Evolutionary conservation across 2,888 invertebrate species (phyloP).

Genomic region (Mythimna pallens): DNA sequence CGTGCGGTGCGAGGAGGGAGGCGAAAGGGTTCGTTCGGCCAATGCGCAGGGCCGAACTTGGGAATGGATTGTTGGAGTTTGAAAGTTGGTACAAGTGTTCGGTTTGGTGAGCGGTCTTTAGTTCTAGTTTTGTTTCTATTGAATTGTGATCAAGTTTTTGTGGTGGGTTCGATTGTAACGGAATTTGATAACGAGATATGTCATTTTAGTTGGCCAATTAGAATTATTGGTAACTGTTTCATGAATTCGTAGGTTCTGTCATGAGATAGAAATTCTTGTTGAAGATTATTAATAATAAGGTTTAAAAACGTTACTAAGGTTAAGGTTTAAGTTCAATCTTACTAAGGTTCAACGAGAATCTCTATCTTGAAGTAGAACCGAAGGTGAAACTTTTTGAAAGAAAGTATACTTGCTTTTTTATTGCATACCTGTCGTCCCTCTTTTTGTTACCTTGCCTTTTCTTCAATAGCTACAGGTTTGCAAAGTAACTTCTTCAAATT

Average conservation of each 20-base stretch:
- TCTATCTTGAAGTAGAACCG: no score
- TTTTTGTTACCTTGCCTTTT: neutral
- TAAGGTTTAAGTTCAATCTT: no score
- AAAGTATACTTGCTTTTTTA: no score
- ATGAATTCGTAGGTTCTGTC: neutral
- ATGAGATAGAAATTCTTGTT: neutral
- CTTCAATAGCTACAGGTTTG: neutral
- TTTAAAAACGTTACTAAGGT: no score
- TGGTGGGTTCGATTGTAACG: constrained; percentile 52
- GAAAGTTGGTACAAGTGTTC: constrained; percentile 78
- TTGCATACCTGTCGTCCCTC: no score
- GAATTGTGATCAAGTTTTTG: constrained; percentile 70
- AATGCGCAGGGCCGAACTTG: constrained; percentile 88
- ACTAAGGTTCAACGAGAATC: no score
- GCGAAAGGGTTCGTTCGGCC: constrained; percentile 84
- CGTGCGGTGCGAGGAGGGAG: constrained; percentile 68
- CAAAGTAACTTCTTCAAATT: neutral
- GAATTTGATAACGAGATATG: constrained; percentile 46
- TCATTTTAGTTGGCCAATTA: constrained; percentile 38
- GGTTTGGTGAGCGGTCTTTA: constrained; percentile 78
- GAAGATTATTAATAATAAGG: no score
- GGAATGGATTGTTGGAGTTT: constrained; percentile 80
- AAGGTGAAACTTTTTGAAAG: neutral
- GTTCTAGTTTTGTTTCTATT: constrained; percentile 75
- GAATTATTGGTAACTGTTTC: constrained; percentile 8